A percentile compares a stretch with the other conserved stretches of the same genome.
These are phyloP conservation scores for Acanthurus lineatus DNA, from an alignment of 2,797 vertebrate species.

Conservation along the genomic window DNA sequence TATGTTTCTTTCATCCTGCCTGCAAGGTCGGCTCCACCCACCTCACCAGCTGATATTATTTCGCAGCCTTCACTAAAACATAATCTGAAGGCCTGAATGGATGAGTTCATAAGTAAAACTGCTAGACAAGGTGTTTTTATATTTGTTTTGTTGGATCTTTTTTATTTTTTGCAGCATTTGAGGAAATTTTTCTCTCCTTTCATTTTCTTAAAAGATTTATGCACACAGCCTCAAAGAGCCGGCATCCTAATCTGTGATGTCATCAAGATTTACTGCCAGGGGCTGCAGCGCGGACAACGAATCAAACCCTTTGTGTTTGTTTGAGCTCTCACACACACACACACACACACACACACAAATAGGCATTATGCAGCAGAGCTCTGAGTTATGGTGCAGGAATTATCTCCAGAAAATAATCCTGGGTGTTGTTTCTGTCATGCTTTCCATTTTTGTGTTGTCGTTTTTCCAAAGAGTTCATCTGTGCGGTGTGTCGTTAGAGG, in stretches of 20 bases:
- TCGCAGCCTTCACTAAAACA: constrained; percentile 14
- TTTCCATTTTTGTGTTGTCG: constrained; percentile 51
- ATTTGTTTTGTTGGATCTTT: constrained; percentile 27
- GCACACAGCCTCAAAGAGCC: constrained; percentile 52
- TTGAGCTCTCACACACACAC: constrained; percentile 26
- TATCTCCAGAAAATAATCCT: constrained; percentile 51
- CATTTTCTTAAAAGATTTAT: constrained; percentile 69
- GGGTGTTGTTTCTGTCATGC: constrained; percentile 51
- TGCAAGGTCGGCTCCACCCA: constrained; percentile 15
- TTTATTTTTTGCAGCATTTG: constrained; percentile 42
- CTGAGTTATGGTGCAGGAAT: constrained; percentile 49
- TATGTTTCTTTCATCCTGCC: background rate
- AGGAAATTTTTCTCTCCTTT: constrained; percentile 52
- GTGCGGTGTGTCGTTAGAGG: constrained; percentile 46
- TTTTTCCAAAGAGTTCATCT: constrained; percentile 55
- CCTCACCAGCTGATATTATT: constrained; percentile 9
- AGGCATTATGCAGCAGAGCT: constrained; percentile 27
- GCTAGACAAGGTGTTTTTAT: constrained; percentile 14
- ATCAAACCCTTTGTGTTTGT: constrained; percentile 51
- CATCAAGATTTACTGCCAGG: constrained; percentile 72
- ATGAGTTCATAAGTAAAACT: constrained; percentile 38
- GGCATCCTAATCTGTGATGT: constrained; percentile 67
- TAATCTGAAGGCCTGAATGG: constrained; percentile 19
- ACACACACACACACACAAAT: constrained; percentile 30
- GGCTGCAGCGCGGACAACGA: constrained; percentile 56